Percentiles rank a stretch among this genome's conserved stretches.
Conservation (phyloP, 2,888 invertebrate species). For the Eupithecia tripunctaria region DNA sequence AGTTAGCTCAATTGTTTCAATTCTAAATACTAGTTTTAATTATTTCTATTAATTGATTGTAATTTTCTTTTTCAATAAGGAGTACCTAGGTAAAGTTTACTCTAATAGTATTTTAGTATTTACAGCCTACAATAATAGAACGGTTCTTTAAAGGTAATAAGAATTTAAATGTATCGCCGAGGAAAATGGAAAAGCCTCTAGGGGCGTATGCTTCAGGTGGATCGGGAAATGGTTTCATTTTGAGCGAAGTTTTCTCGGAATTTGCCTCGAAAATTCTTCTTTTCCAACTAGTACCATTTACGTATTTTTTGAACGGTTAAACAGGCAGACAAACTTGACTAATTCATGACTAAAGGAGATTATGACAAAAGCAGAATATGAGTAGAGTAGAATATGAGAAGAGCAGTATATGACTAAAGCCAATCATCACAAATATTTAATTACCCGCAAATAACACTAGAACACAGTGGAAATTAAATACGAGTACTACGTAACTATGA, state of each 20-base stretch:
- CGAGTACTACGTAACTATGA: too few relatives aligned
- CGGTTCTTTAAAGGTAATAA: background rate
- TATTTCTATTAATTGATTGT: too few relatives aligned
- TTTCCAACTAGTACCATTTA: background rate
- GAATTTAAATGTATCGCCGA: conserved; percentile 12
- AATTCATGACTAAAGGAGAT: too few relatives aligned
- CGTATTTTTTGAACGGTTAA: background rate
- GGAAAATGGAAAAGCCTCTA: conserved; percentile 11
- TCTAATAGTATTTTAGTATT: background rate
- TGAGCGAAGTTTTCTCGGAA: background rate
- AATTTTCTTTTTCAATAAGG: too few relatives aligned
- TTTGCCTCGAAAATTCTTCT: conserved; percentile 1
- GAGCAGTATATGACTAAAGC: too few relatives aligned
- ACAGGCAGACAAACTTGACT: background rate
- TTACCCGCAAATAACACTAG: background rate
- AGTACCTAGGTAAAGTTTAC: too few relatives aligned
- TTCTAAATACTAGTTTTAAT: too few relatives aligned
- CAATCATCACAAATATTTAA: too few relatives aligned
- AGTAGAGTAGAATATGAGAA: too few relatives aligned
- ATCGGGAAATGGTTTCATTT: conserved; percentile 23
- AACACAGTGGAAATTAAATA: too few relatives aligned
- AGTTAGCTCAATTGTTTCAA: too few relatives aligned
- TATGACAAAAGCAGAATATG: too few relatives aligned
- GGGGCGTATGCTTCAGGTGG: conserved; percentile 23
- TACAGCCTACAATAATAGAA: background rate